Base-by-base conservation (phyloP, 2,888 invertebrate species). In the Metalampra italica region DNA sequence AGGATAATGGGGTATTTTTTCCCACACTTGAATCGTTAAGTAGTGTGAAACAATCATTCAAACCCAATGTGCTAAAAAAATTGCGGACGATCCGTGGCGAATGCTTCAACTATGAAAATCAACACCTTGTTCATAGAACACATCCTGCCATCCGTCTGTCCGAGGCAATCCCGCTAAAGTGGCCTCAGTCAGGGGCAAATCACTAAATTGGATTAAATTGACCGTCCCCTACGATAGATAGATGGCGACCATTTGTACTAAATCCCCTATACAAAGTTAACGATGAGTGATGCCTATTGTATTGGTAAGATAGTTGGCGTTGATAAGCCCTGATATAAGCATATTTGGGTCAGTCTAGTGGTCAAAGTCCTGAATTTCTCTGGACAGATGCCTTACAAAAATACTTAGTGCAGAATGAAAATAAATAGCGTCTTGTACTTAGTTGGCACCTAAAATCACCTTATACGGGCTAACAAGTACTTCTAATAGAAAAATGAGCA, bases 161-260 rank as follows among this genome's bases (percentile, higher is more conserved):
- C 50, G 64, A 54, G 53, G 57, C 75, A 80, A 82, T 82, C 73
- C 74, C 73, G 50, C 57, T 67, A 75, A 82, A 77, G 74, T 75
- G 75, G 67, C 59, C 55, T 62, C 62, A 65, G 66, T 61, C 66
- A 55, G 56, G 60, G 59, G 62, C 63, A 55, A 53, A 56, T 45
- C 45, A 56, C 69, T 78, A 75, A 83, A 86, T 84, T 86, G 85
- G 76, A 82, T 77, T 71, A 82, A 84, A 86, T 86, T 84, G 84
- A 76, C 74, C 75, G 63, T 52, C 54, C 60, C 59, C 64, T 62
- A 60, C 64, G 61, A 67, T 62, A 68, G 69, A 44, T 39, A 60
- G 59, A 65, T n/a, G n/a, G n/a, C n/a, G n/a, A 57, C 66, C 66
- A 71, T 74, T 74, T 68, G 72, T 66, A 67, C 65, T 66, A 71